Conservation (phyloP, 1,140 invertebrate genomes). For the Neuroterus valhalla region DNA sequence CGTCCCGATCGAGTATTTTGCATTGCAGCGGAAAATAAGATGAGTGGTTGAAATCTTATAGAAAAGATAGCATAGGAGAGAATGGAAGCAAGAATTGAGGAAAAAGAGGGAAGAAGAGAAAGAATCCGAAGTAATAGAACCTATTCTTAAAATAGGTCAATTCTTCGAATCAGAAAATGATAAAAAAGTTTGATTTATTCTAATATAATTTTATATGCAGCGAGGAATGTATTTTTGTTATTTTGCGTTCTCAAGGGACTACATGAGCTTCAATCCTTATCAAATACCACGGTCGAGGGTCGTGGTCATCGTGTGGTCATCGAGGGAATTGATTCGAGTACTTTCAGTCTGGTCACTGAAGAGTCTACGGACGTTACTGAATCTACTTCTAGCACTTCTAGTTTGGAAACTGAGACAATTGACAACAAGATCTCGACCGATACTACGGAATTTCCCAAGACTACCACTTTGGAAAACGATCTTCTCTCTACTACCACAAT, state of each 20-base stretch:
- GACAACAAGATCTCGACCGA: constrained; percentile 69
- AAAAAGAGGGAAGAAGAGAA: too few relatives aligned
- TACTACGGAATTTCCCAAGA: constrained; percentile 61
- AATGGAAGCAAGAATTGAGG: too few relatives aligned
- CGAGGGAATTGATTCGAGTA: constrained; percentile 49
- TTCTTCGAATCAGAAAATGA: too few relatives aligned
- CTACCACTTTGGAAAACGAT: constrained; percentile 54
- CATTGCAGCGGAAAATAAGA: too few relatives aligned
- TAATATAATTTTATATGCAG: not conserved
- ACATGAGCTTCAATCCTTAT: constrained; percentile 37
- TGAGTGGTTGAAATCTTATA: too few relatives aligned
- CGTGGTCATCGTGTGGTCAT: constrained; percentile 66
- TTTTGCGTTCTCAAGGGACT: constrained; percentile 37
- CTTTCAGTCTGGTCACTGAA: constrained; percentile 37
- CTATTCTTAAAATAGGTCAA: too few relatives aligned
- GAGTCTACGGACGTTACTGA: constrained; percentile 49
- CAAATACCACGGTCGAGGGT: constrained; percentile 56
- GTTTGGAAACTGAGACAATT: constrained; percentile 66
- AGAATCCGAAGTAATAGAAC: too few relatives aligned
- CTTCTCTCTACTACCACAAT: constrained; percentile 41
- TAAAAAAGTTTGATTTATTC: not conserved
- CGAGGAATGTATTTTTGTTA: constrained; percentile 40
- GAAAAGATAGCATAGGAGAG: too few relatives aligned
- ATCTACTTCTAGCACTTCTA: constrained; percentile 55
- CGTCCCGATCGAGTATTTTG: too few relatives aligned